These are phyloP conservation scores for Mya arenaria DNA, from an alignment of 1,140 invertebrate species.

Conservation along the genomic window DNA sequence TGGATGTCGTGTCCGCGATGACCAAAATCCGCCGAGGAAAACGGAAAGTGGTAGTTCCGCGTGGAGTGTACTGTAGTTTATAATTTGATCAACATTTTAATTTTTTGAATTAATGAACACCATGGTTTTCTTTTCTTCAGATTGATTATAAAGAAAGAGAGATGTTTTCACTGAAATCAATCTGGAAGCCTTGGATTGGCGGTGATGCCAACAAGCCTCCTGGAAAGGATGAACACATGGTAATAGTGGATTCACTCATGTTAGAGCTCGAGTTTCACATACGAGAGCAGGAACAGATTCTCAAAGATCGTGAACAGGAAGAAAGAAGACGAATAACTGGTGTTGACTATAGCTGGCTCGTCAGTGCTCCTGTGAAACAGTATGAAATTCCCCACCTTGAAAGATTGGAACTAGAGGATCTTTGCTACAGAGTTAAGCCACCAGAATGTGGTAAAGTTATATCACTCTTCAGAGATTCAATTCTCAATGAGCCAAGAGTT, in stretches of 20 bases:
- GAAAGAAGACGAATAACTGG: slow-evolving; percentile 62
- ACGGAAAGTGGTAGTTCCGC: too few relatives aligned
- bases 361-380: slow-evolving; percentile 62
- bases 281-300: slow-evolving; percentile 63
- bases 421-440: slow-evolving; percentile 74
- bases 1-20: too few relatives aligned
- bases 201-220: slow-evolving; percentile 62
- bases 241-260: slow-evolving; percentile 71
- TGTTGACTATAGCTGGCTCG: slow-evolving; percentile 79
- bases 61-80: too few relatives aligned
- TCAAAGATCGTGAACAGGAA: slow-evolving; percentile 65
- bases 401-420: slow-evolving; percentile 75
- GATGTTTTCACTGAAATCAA: slow-evolving; percentile 65
- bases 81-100: too few relatives aligned
- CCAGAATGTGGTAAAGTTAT: slow-evolving; percentile 74
- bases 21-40: too few relatives aligned
- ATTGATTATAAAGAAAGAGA: too few relatives aligned
- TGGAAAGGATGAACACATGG: slow-evolving; percentile 65
- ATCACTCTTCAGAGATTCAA: slow-evolving; percentile 70
- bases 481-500: slow-evolving; percentile 66
- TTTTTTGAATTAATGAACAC: too few relatives aligned
- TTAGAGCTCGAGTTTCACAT: slow-evolving; percentile 74
- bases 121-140: too few relatives aligned
- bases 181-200: slow-evolving; percentile 62
- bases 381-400: slow-evolving; percentile 77